Conservation (phyloP, 2,797 vertebrate species). For the Rachycentron canadum region DNA sequence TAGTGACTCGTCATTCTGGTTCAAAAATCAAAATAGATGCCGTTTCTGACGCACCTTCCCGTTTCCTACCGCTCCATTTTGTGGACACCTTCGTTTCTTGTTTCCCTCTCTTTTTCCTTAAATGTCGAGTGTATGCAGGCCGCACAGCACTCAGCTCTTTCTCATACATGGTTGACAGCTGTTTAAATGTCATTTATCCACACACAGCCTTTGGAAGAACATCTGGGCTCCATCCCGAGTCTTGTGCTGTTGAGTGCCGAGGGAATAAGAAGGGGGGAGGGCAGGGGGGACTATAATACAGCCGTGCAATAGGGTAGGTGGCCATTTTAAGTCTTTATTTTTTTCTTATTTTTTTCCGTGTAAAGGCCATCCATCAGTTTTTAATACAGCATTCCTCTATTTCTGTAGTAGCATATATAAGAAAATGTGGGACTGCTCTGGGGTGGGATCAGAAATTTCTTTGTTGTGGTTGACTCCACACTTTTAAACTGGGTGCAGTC, state of each 20-base stretch:
- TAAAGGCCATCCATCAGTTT: conserved; percentile 80
- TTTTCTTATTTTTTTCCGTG: conserved; percentile 41
- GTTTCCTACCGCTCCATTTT: conserved; percentile 37
- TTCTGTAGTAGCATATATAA: conserved; percentile 81
- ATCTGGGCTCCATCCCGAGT: conserved; percentile 76
- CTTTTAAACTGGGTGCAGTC: conserved; percentile 79
- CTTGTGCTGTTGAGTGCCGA: conserved; percentile 81
- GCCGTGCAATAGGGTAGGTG: conserved; percentile 80
- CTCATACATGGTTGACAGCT: conserved; percentile 65
- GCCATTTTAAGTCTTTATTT: conserved; percentile 69
- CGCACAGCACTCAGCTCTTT: conserved; percentile 60
- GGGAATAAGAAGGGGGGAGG: conserved; percentile 63
- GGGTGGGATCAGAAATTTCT: conserved; percentile 79
- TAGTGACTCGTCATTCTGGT: conserved; percentile 56
- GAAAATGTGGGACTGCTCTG: conserved; percentile 77
- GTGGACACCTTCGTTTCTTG: conserved; percentile 35
- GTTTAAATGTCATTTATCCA: conserved; percentile 73
- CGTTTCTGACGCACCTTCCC: conserved; percentile 36
- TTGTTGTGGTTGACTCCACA: conserved; percentile 68
- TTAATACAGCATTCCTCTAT: conserved; percentile 84
- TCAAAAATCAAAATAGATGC: conserved; percentile 52
- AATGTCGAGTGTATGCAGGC: conserved; percentile 52
- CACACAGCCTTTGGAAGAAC: conserved; percentile 80
- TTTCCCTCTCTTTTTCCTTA: conserved; percentile 52
- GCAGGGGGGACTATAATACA: conserved; percentile 78